Conservation (phyloP, 2,797 vertebrate genomes). For the Clarias pachynema region DNA sequence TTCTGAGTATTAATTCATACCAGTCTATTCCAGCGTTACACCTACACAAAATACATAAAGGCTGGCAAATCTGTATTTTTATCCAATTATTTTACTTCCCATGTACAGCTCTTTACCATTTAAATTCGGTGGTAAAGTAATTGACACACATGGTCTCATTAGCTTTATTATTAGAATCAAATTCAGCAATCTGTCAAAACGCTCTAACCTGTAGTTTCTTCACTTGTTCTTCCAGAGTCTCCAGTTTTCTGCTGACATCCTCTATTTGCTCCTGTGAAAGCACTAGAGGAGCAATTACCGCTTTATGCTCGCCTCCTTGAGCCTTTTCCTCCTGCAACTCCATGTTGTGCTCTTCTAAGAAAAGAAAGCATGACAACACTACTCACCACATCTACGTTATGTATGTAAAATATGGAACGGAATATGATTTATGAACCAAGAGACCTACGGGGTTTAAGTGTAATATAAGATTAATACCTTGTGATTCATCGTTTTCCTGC, state of each 20-base stretch:
- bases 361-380: neutral
- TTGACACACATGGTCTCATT: neutral
- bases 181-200: neutral
- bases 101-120: neutral
- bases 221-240: slow-evolving; percentile 73
- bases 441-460: neutral
- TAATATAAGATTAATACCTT: neutral
- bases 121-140: neutral
- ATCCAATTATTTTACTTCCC: neutral
- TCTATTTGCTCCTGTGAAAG: slow-evolving; percentile 69
- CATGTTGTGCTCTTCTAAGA: neutral
- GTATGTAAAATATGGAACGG: neutral
- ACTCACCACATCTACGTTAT: neutral
- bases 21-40: neutral
- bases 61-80: neutral
- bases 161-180: neutral
- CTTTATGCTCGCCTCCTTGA: neutral
- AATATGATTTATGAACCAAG: neutral
- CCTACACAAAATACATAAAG: neutral
- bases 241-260: slow-evolving; percentile 72
- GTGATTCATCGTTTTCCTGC: neutral
- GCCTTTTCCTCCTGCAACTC: slow-evolving; percentile 13
- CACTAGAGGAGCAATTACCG: slow-evolving; percentile 67
- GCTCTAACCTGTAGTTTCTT: slow-evolving; percentile 80
- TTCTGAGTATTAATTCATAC: neutral